These are phyloP conservation scores for Lethrus apterus DNA, from an alignment of 1,140 invertebrate genomes.

Conservation along the genomic window DNA sequence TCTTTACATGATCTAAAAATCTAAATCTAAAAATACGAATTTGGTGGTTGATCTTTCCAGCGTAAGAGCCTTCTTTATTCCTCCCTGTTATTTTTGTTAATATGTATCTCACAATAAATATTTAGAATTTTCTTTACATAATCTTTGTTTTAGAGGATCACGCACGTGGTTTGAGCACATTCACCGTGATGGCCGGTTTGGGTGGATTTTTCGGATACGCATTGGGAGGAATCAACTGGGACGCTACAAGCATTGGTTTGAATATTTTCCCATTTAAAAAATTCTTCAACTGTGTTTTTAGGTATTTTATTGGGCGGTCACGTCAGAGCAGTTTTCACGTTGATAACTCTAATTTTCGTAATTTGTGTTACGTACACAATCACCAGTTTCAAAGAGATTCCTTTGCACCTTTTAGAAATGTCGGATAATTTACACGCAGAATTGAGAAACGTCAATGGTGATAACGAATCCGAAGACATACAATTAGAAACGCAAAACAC, in stretches of 20 bases:
- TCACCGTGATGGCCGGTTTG: conserved; percentile 92
- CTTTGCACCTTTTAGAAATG: conserved; percentile 52
- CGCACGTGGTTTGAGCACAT: conserved; percentile 84
- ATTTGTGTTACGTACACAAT: conserved; percentile 72
- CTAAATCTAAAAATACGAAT: too few species aligned
- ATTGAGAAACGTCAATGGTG: conserved; percentile 18
- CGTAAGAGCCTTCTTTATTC: too few species aligned
- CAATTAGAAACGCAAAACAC: conserved; percentile 3
- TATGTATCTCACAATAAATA: too few species aligned
- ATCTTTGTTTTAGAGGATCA: conserved; percentile 86
- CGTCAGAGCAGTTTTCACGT: conserved; percentile 80
- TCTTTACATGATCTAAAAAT: too few species aligned
- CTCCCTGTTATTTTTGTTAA: too few species aligned
- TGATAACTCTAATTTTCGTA: conserved; percentile 82
- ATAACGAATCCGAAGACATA: background rate
- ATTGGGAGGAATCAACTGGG: conserved; percentile 91
- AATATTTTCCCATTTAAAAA: background rate
- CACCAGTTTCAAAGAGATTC: conserved; percentile 83
- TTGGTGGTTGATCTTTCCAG: too few species aligned
- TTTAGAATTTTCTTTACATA: too few species aligned
- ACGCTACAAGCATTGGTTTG: conserved; percentile 64
- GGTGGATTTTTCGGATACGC: conserved; percentile 91
- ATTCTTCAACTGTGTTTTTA: conserved; percentile 33
- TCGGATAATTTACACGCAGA: conserved; percentile 3
- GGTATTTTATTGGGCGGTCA: conserved; percentile 75